Conservation (phyloP, 2,113 vertebrate genomes). For the Acrocephalus arundinaceus region DNA sequence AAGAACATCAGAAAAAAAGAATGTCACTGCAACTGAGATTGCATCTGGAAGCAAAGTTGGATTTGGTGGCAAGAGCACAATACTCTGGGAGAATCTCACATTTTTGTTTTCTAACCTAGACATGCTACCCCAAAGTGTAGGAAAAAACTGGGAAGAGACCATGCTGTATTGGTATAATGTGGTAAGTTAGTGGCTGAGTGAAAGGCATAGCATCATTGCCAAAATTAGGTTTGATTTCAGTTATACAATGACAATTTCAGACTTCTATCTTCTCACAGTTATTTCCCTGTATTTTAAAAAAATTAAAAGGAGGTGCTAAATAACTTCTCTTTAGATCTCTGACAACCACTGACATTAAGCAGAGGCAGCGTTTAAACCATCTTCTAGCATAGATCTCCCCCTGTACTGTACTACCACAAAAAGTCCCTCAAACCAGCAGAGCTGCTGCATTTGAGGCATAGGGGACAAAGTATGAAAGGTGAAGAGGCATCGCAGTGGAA, state of each 20-base stretch:
- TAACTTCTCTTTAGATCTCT: not conserved
- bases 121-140: not conserved
- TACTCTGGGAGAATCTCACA: not conserved
- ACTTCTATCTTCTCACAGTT: not conserved
- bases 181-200: not conserved
- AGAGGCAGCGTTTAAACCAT: not conserved
- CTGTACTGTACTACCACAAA: not conserved
- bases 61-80: not conserved
- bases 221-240: not conserved
- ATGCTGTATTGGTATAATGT: not conserved
- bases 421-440: not conserved
- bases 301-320: not conserved
- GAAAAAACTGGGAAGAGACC: not conserved
- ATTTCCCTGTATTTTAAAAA: not conserved
- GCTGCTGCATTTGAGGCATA: not conserved
- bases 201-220: not conserved
- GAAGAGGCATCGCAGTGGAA: not conserved
- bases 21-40: not conserved
- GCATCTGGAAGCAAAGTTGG: not conserved
- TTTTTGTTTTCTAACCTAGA: not conserved
- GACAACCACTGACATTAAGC: not conserved
- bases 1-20: not conserved
- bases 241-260: not conserved
- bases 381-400: not conserved
- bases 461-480: accelerated